Evolutionary conservation across 2,888 invertebrate genomes (phyloP).

Genomic region (Anarsia innoxiella): DNA sequence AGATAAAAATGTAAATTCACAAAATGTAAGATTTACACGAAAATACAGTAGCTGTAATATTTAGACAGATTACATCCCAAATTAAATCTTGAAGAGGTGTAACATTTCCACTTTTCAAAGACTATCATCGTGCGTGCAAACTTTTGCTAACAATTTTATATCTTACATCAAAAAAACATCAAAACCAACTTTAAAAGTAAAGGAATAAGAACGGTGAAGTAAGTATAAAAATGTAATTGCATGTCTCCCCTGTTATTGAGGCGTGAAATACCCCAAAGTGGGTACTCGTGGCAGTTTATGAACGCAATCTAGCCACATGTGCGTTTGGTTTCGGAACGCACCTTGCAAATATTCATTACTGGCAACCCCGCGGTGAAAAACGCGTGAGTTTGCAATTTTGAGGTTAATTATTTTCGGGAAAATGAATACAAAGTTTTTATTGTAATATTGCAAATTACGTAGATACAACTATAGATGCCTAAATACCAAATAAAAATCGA

Average conservation of each 20-base stretch:
- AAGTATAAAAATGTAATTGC: slow-evolving; percentile 2
- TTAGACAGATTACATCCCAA: too few species aligned
- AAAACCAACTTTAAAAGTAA: neutral
- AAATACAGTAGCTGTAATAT: too few species aligned
- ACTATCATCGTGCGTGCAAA: too few species aligned
- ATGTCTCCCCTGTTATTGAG: slow-evolving; percentile 35
- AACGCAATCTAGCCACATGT: slow-evolving; percentile 62
- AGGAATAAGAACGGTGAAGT: too few species aligned
- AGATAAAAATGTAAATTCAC: too few species aligned
- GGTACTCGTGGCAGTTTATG: slow-evolving; percentile 28
- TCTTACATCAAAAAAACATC: neutral
- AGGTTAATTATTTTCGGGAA: neutral
- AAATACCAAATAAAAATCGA: too few species aligned
- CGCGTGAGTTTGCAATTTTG: slow-evolving; percentile 28
- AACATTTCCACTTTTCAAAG: neutral
- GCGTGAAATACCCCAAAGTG: slow-evolving; percentile 41
- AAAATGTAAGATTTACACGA: too few species aligned
- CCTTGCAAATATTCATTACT: slow-evolving; percentile 40
- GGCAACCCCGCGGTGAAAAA: slow-evolving; percentile 55
- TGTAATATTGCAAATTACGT: too few species aligned
- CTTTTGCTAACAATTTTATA: neutral
- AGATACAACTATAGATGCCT: too few species aligned
- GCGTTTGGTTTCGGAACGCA: slow-evolving; percentile 31
- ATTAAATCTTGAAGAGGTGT: neutral
- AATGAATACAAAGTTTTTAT: neutral